Evolutionary conservation across 2,797 vertebrate genomes (phyloP).

Genomic region (Hippoglossus hippoglossus): DNA sequence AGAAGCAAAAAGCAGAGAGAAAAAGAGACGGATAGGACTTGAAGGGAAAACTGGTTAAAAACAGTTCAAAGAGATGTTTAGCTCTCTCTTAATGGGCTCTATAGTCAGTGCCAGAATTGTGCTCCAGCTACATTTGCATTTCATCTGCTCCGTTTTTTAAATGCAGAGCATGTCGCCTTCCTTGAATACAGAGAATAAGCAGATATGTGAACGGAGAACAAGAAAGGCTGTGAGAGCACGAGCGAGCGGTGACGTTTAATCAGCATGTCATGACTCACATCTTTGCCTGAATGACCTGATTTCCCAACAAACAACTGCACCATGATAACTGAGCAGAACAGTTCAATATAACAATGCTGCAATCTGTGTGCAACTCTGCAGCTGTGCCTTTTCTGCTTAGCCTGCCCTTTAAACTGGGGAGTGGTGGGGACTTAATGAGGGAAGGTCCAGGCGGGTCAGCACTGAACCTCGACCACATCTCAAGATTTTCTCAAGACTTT

Average conservation of each 20-base stretch:
- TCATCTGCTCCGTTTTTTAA: slow-evolving; percentile 44
- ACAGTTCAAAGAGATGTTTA: slow-evolving; percentile 10
- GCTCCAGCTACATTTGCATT: slow-evolving; percentile 44
- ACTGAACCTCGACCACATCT: slow-evolving; percentile 49
- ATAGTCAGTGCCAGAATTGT: slow-evolving; percentile 17
- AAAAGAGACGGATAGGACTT: slow-evolving; percentile 36
- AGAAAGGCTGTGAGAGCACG: slow-evolving; percentile 6
- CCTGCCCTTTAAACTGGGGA: slow-evolving; percentile 47
- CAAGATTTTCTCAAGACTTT: slow-evolving; percentile 32
- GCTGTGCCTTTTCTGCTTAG: slow-evolving; percentile 56
- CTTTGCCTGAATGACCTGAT: slow-evolving; percentile 34
- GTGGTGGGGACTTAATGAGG: slow-evolving; percentile 41
- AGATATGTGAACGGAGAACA: slow-evolving; percentile 45
- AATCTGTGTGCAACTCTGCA: slow-evolving; percentile 36
- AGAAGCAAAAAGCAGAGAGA: not conserved
- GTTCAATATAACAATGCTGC: slow-evolving; percentile 23
- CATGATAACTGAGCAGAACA: slow-evolving; percentile 27
- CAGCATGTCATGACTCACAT: too few species aligned
- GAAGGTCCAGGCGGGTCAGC: slow-evolving; percentile 54
- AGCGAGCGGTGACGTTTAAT: slow-evolving; percentile 15
- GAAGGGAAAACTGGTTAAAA: slow-evolving; percentile 22
- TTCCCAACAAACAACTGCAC: slow-evolving; percentile 32
- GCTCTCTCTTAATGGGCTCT: slow-evolving; percentile 19
- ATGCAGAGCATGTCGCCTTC: slow-evolving; percentile 54
- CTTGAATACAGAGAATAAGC: slow-evolving; percentile 67